A percentile compares a stretch with the other conserved stretches of the same genome.
These are phyloP conservation scores for Parazoanthus swiftii DNA, from an alignment of 92 coral and sea anemone species.

Conservation along the genomic window DNA sequence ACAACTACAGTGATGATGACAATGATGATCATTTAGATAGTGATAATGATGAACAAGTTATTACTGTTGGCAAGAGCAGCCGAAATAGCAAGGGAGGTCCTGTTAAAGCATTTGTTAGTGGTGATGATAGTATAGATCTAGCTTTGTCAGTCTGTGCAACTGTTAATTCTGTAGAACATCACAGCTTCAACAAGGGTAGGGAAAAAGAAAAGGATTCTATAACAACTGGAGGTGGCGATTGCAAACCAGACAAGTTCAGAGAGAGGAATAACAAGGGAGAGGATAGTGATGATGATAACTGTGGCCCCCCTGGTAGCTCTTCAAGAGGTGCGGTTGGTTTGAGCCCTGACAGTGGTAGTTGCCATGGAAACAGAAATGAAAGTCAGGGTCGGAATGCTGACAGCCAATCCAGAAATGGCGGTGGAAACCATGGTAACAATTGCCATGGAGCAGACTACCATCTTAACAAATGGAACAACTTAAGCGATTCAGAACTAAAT, in stretches of 20 bases:
- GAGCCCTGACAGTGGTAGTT: neutral
- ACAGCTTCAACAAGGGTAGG: neutral
- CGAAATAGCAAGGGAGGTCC: neutral
- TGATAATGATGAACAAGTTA: conserved; percentile 2
- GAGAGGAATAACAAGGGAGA: neutral
- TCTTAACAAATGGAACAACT: neutral
- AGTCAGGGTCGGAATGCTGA: neutral
- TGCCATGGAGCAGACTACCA: neutral
- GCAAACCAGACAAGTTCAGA: conserved; percentile 1
- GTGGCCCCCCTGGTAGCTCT: neutral
- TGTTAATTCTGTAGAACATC: neutral
- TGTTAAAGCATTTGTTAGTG: neutral
- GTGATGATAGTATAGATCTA: neutral
- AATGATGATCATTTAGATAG: conserved; percentile 44
- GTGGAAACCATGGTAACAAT: conserved; percentile 29
- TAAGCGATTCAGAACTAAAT: neutral
- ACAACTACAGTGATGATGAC: conserved; percentile 30
- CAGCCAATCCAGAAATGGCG: neutral
- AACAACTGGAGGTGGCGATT: neutral
- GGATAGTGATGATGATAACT: conserved; percentile 1
- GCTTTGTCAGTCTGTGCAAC: conserved; percentile 26
- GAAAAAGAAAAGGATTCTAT: neutral
- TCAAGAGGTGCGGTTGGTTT: neutral
- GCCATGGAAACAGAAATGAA: neutral
- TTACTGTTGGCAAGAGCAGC: neutral